Conservation (phyloP, 2,113 vertebrate genomes). For the Thinocorus orbignyianus region DNA sequence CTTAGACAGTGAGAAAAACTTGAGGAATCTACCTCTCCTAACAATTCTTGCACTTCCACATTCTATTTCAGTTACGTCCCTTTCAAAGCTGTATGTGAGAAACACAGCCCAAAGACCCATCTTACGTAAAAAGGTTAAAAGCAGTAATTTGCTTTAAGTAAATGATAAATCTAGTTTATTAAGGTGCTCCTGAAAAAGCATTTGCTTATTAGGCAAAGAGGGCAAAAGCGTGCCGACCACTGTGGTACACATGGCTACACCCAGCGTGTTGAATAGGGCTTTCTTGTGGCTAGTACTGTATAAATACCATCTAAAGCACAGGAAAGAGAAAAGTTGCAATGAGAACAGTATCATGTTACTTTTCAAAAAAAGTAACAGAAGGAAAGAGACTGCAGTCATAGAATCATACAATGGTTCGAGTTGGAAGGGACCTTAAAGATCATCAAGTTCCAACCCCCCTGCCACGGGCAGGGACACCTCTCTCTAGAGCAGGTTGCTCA, state of each 20-base stretch:
- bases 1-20: not conserved
- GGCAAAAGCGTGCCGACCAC: not conserved
- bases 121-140: not conserved
- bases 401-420: no score
- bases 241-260: rapidly evolving
- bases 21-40: not conserved
- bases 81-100: not conserved
- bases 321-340: not conserved
- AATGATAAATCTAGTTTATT: not conserved
- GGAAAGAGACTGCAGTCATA: no score
- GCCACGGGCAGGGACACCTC: no score
- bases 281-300: not conserved
- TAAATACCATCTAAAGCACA: not conserved
- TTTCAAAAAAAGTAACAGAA: not conserved
- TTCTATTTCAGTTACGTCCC: not conserved
- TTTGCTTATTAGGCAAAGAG: not conserved
- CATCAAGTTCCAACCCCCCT: no score
- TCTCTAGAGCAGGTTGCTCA: no score
- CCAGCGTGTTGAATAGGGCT: rapidly evolving
- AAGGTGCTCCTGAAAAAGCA: not conserved
- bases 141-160: not conserved
- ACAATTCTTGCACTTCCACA: not conserved
- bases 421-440: no score
- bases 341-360: not conserved
- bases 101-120: not conserved